A percentile compares a stretch with the other conserved stretches of the same genome.
These are phyloP conservation scores for Numenius arquata DNA, from an alignment of 2,113 vertebrate genomes.

Conservation along the genomic window DNA sequence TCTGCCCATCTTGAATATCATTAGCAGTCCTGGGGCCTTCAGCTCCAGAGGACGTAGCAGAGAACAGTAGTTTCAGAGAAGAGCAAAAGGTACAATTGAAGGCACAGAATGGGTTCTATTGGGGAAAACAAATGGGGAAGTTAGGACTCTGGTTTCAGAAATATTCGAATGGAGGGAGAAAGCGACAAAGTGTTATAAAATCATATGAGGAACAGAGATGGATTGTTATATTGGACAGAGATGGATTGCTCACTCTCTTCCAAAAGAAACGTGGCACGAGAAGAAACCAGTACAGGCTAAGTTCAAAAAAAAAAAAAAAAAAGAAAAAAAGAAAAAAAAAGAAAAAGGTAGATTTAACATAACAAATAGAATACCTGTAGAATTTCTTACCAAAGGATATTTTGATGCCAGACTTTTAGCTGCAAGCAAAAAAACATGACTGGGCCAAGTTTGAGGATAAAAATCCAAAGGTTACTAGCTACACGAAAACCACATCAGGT, in stretches of 20 bases:
- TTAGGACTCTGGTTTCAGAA: not conserved
- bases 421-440: not conserved
- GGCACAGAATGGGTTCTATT: not conserved
- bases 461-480: not conserved
- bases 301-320: not conserved
- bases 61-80: not conserved
- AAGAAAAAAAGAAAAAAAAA: not conserved
- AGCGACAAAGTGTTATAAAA: not conserved
- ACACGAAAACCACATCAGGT: not conserved
- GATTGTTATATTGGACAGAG: not conserved
- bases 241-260: not conserved
- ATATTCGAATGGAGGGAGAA: not conserved
- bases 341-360: not conserved
- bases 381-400: not conserved
- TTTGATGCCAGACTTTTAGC: not conserved
- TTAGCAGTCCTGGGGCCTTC: not conserved
- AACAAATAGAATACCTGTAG: not conserved
- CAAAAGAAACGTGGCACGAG: not conserved
- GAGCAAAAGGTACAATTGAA: not conserved
- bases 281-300: not conserved
- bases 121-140: not conserved
- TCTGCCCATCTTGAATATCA: not conserved
- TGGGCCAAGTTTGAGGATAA: not conserved
- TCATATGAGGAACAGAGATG: not conserved
- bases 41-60: not conserved